Evolutionary conservation across 2,113 vertebrate genomes (phyloP), one percentile per base, ranked within the genome.

Genomic region (Loxodonta africana): DNA sequence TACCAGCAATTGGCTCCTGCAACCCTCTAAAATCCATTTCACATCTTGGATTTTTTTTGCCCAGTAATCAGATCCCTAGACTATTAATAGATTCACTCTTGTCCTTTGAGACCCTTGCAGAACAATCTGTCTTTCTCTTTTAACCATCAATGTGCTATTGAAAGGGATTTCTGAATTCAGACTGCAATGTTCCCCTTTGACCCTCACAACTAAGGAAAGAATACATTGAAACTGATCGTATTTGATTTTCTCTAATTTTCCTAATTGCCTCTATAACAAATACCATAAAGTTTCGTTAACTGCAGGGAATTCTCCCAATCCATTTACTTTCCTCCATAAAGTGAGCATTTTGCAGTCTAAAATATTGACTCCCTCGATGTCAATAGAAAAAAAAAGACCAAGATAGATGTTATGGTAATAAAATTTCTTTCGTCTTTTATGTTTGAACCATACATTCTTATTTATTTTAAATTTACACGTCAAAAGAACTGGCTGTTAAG

Each of bases 61-160:
- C 65, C 1, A 44, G 65, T 62, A 96, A 95, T 95, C 78, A 73
- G 10, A 90, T 76, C 96, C 80, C 93, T 81, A 69, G 83, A 14
- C 74, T 12, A 71, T 63, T 93, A 90, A 94, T 77, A 81, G 88
- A 97, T 96, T 95, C 28, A 57, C 7, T 81, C 92, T 88, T 77
- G 37, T 90, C 97, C 88, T 96, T 67, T 46, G 73, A 83, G 26
- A 20, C 1, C 44, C 83, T 0, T 0, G 94, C 97, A 80, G 41
- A 67, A 95, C 76, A 94, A 77, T 0, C 0, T 53, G 51, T 77
- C 67, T 78, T 80, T 84, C 44, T 88, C 51, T 93, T 80, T 60
- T 87, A 94, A 86, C 5, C 21, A 65, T 57, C 78, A 83, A 3
- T 28, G 67, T 48, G 60, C 62, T 74, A 44, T 8, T 41, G 25